A percentile compares a stretch with the other conserved stretches of the same genome.
These are phyloP conservation scores for Idaea straminata DNA, from an alignment of 2,888 invertebrate species.

Conservation along the genomic window DNA sequence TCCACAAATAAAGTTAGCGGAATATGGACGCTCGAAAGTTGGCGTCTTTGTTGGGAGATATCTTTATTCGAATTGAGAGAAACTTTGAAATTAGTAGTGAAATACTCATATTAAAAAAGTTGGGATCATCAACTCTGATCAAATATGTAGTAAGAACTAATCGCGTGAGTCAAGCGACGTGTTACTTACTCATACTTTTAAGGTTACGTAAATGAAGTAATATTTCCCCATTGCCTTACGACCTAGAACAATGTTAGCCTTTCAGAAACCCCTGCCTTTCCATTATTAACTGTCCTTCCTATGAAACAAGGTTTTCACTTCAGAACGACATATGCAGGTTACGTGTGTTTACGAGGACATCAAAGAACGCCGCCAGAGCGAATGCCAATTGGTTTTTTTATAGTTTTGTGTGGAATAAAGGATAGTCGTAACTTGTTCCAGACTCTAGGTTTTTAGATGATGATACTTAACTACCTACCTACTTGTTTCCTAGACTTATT, in stretches of 20 bases:
- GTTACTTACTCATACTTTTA: background rate
- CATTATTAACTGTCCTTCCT: background rate
- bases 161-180: background rate
- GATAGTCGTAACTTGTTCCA: conserved; percentile 37
- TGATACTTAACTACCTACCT: background rate
- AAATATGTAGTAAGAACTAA: background rate
- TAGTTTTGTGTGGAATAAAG: conserved; percentile 46
- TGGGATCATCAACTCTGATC: background rate
- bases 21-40: conserved; percentile 8
- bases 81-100: background rate
- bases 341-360: conserved; percentile 51
- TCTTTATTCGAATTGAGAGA: background rate
- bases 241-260: conserved; percentile 13
- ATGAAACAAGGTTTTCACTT: background rate
- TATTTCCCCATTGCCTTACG: conserved; percentile 15
- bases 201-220: conserved; percentile 4
- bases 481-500: conserved; percentile 6
- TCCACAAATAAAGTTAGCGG: conserved; percentile 46
- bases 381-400: conserved; percentile 70
- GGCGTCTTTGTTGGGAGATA: conserved; percentile 13
- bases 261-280: background rate
- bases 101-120: background rate
- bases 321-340: conserved; percentile 14
- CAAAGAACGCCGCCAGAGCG: conserved; percentile 53
- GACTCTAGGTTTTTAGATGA: conserved; percentile 12